phyloP scores from a whole-genome alignment of 2,888 invertebrate species.

The Reticulitermes lucifugus region DNA sequence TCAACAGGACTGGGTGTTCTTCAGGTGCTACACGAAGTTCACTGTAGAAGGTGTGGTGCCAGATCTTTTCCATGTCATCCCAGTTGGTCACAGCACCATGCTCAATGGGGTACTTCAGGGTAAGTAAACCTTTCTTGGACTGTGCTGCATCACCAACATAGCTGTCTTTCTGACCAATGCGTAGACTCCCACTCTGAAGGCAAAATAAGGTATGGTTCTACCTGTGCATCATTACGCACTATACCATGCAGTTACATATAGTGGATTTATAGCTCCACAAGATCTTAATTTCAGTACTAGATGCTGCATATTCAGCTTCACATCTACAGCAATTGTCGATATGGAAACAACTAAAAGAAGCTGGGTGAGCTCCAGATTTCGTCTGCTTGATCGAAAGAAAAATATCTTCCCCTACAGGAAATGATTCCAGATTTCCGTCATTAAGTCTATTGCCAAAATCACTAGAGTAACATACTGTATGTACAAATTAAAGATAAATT shows the following conservation, averaged over 20 bases:
- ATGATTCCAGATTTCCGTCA: too few species aligned
- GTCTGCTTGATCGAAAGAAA: too few species aligned
- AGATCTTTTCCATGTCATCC: constrained; percentile 99
- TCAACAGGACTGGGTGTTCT: constrained; percentile 89
- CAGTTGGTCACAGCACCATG: constrained; percentile 98
- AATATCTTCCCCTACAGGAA: too few species aligned
- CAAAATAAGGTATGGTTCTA: background rate
- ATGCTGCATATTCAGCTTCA: too few species aligned
- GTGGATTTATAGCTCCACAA: too few species aligned
- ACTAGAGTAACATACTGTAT: too few species aligned
- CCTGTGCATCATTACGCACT: background rate
- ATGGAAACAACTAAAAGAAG: too few species aligned
- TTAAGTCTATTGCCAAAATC: too few species aligned
- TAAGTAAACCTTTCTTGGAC: constrained; percentile 95
- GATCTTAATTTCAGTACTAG: too few species aligned
- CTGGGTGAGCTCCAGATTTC: too few species aligned
- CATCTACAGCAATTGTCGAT: too few species aligned
- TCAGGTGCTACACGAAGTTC: constrained; percentile 84
- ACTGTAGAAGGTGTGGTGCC: constrained; percentile 99
- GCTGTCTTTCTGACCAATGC: constrained; percentile 97
- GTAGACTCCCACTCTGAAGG: constrained; percentile 89
- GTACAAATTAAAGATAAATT: too few species aligned
- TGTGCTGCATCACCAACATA: constrained; percentile 98
- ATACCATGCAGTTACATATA: background rate
- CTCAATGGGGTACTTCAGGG: constrained; percentile 95